Base-by-base conservation (phyloP, 2,888 invertebrate genomes). In the Caenorhabditis sp. region DNA sequence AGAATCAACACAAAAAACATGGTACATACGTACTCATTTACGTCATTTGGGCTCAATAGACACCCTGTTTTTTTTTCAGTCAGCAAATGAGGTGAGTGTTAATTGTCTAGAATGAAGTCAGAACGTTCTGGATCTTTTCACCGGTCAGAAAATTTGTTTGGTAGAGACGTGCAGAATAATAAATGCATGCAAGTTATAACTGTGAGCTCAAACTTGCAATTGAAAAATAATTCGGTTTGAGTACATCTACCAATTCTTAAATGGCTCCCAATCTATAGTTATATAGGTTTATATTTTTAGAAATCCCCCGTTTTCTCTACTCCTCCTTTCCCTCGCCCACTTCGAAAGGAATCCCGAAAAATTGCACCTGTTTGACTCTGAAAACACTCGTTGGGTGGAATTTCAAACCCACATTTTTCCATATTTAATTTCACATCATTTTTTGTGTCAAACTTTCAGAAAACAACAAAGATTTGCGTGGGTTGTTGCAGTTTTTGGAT, bases 1-100 rank as follows among this genome's bases (percentile, higher is more conserved):
- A 56, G 16, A 35, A 73, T 14, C 16, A 24, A 44, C 6, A 10
- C 16, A 16, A 41, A 64, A 66, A 66, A 44, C 35, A 75, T 75
- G 75, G 75, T 75, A 75, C 66, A 58, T 56, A 58, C 58, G 75
- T 54, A 75, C 66, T 47, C 19, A 66, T 64, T 74, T 63, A 56
- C 74, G 74, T 74, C 74, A 74, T 31, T 4, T n/a, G 12, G 5
- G 35, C 14, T 54, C 54, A n/a, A n/a, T 12, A 58, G 22, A 59
- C 38, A 59, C 35, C 38, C 22, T 63, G 44, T 1, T 41, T 26
- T 61, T 41, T 61, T n/a, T 44, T 19, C 12, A 54, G 14, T 2
- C 47, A 47, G 38, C 6, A 38, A 10, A 12, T 4, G 8, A 35
- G 8, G 8, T 8, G 3, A 19, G 4, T 47, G 19, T 14, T 61